Conservation (phyloP, 1,140 invertebrate species). For the Mactra quadrangularis region DNA sequence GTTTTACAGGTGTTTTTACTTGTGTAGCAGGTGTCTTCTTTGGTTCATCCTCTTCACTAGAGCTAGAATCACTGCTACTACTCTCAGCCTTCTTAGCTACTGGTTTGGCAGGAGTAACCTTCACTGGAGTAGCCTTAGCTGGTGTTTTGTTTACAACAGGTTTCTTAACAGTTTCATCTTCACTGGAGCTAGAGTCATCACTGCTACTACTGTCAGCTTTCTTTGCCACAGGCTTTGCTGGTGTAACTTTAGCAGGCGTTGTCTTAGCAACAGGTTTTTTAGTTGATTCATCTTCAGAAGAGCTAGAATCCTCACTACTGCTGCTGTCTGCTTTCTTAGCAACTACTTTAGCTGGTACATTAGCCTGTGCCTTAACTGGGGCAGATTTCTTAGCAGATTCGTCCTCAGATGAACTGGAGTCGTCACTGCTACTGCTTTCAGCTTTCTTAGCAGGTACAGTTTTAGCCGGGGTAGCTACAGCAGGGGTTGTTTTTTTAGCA, state of each 20-base stretch:
- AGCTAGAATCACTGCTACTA: constrained; percentile 23
- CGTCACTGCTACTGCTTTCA: constrained; percentile 10
- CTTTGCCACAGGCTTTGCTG: not conserved
- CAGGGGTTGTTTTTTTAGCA: constrained; percentile 33
- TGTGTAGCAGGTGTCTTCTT: constrained; percentile 47
- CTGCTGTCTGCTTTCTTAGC: constrained; percentile 42
- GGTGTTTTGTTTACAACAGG: not conserved
- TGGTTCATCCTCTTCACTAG: constrained; percentile 50
- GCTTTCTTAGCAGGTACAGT: constrained; percentile 7
- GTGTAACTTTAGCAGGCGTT: constrained; percentile 17
- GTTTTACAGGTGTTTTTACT: constrained; percentile 8
- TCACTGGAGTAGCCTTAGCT: constrained; percentile 28
- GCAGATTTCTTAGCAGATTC: constrained; percentile 41
- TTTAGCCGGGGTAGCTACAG: constrained; percentile 34
- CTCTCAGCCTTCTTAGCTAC: constrained; percentile 1
- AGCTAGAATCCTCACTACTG: constrained; percentile 50
- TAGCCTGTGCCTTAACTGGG: constrained; percentile 1
- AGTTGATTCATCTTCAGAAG: constrained; percentile 43
- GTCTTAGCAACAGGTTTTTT: too few relatives aligned
- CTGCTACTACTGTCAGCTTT: constrained; percentile 19
- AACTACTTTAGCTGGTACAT: constrained; percentile 7
- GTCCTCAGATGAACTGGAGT: constrained; percentile 5
- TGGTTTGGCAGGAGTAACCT: constrained; percentile 16
- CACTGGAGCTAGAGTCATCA: constrained; percentile 64
- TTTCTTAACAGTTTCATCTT: constrained; percentile 74